Evolutionary conservation across 2,888 invertebrate species (phyloP).

Genomic region (Proisotoma minuta): DNA sequence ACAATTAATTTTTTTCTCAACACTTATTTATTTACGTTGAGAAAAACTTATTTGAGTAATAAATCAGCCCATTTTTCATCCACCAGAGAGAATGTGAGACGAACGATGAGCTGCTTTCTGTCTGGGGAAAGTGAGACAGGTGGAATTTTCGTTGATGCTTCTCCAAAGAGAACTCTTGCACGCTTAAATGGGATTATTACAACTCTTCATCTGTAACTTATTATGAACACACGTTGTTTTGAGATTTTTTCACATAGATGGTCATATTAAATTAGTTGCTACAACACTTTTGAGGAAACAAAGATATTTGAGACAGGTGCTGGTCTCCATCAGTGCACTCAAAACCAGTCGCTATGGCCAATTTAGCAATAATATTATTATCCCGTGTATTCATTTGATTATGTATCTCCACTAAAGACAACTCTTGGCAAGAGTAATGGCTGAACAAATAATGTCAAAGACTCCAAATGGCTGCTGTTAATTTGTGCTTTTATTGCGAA

Average conservation of each 20-base stretch:
- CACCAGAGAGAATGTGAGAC: no score
- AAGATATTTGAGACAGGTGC: conserved; percentile 4
- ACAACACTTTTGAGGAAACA: conserved; percentile 6
- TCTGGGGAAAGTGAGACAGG: no score
- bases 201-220: no score
- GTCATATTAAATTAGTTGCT: conserved; percentile 6
- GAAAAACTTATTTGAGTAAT: no score
- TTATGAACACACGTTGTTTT: neutral
- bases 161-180: no score
- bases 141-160: no score
- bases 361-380: conserved; percentile 3
- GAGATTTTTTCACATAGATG: neutral
- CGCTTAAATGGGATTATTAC: no score
- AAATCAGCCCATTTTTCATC: no score
- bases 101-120: no score
- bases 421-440: neutral
- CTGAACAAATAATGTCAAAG: conserved; percentile 3
- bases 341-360: neutral
- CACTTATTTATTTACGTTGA: no score
- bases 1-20: no score
- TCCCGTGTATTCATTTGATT: neutral
- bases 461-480: conserved; percentile 1
- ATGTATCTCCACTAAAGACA: neutral
- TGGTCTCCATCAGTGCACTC: conserved; percentile 4
- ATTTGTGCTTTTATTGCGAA: conserved; percentile 4